phyloP scores from a whole-genome alignment of 2,888 invertebrate genomes.

The Melolontha melolontha region DNA sequence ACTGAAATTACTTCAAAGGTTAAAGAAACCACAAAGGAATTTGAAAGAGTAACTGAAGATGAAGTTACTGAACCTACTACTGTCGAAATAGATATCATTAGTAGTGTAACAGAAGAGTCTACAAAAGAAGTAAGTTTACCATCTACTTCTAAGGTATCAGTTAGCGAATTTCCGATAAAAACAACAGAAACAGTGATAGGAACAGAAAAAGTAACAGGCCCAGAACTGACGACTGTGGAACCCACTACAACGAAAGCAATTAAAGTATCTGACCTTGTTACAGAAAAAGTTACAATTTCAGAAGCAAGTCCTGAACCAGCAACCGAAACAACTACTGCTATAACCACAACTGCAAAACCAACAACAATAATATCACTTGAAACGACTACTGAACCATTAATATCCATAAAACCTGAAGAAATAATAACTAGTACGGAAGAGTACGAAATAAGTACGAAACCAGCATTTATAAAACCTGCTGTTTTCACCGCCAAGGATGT shows the following conservation, averaged over 20 bases:
- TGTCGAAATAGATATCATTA: neutral
- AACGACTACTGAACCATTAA: constrained; percentile 50
- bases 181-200: constrained; percentile 38
- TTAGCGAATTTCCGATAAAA: neutral
- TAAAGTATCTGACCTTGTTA: neutral
- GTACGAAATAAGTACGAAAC: too few species aligned
- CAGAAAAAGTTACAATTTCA: constrained; percentile 2
- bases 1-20: constrained; percentile 21
- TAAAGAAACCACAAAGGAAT: neutral
- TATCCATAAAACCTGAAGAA: too few species aligned
- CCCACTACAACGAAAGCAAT: neutral
- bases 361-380: constrained; percentile 41
- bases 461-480: too few species aligned
- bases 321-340: constrained; percentile 11
- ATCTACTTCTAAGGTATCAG: constrained; percentile 33
- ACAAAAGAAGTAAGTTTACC: constrained; percentile 43
- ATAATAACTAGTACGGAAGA: too few species aligned
- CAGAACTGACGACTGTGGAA: neutral
- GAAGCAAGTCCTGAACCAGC: constrained; percentile 21
- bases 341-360: neutral
- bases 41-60: constrained; percentile 33
- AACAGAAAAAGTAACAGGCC: constrained; percentile 17
- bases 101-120: neutral
- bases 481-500: constrained; percentile 22
- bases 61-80: constrained; percentile 22